Base-by-base conservation (phyloP, 2,888 invertebrate genomes). In the Tolmerus cingulatus region DNA sequence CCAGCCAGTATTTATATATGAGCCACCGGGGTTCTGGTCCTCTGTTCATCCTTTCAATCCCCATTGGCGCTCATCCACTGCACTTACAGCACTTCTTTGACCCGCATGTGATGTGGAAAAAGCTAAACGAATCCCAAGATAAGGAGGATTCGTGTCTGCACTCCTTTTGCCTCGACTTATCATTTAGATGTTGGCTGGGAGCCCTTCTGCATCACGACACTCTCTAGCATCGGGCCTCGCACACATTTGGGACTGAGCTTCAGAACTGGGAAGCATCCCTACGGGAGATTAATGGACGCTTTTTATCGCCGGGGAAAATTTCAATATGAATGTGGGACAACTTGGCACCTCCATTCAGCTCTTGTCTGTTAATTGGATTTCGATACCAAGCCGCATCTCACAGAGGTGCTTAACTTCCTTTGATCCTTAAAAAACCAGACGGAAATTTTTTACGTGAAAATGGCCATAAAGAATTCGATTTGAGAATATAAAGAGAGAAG, bases 61-160 rank as follows among this genome's bases (percentile, higher is more conserved):
- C 57, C 37, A 66, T 57, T 84, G 82, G 66, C 66, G 19, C 82
- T 66, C 37, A 37, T 37, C 37, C 66, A 84, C 82, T 84, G 82
- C 82, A 66, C 82, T 66, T 37, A 66, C 66, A 84, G 66, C 66
- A 40, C 30, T 84, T 37, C 81, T 34, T 23, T 84, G 82, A 84
- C 82, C 82, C 66, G 66, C 66, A 84, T 66, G 66, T 40, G 37
- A 66, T 37, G 40, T 40, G 37, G 23, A 37, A 84, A 84, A 84
- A 84, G 66, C 37, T 34, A 57, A 84, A 66, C 66, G 79, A 79
- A 27, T 79, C 27, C 66, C 34, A 37, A 37, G 82, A 81, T 81
- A 81, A 55, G 66, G 66, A 57, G 55, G 12, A 34, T 27, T 37
- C 8, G 66, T 84, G 82, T 84, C 81, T 55, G n/a, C 55, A 51